Conservation (phyloP, 2,888 invertebrate genomes). For the Protonemura montana region DNA sequence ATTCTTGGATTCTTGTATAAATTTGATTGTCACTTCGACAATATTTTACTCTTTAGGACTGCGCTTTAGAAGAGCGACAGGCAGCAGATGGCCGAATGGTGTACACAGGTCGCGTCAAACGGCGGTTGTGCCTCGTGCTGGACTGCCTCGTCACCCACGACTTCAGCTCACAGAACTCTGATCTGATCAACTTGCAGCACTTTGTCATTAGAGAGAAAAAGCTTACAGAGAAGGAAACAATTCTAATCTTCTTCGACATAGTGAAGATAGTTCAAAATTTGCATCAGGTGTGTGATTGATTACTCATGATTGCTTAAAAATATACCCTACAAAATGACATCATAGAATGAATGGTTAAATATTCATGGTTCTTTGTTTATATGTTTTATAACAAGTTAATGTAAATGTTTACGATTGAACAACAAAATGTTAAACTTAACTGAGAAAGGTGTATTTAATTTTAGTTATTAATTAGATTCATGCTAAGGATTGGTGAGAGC, state of each 20-base stretch:
- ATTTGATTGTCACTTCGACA: too few species aligned
- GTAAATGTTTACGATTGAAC: not conserved
- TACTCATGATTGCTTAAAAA: too few species aligned
- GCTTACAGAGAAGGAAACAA: conserved; percentile 75
- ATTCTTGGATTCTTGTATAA: too few species aligned
- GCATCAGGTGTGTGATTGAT: conserved; percentile 66
- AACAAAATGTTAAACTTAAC: too few species aligned
- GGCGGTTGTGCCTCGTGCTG: conserved; percentile 73
- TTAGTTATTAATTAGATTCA: too few species aligned
- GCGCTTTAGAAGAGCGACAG: conserved; percentile 71
- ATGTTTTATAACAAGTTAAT: too few species aligned
- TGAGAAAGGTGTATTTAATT: too few species aligned
- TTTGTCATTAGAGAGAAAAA: conserved; percentile 80
- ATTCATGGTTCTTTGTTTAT: not conserved
- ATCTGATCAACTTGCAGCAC: conserved; percentile 74
- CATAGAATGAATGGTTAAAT: conserved; percentile 66
- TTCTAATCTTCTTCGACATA: conserved; percentile 77
- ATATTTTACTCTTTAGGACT: conserved; percentile 64
- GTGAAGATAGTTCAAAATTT: conserved; percentile 76
- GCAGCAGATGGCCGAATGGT: conserved; percentile 61
- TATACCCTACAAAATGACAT: too few species aligned
- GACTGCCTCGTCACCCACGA: conserved; percentile 78
- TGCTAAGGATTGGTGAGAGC: too few species aligned
- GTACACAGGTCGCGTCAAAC: conserved; percentile 66
- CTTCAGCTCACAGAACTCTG: conserved; percentile 63